Evolutionary conservation across 2,113 vertebrate species (phyloP).

Genomic region (Scytalopus superciliaris): DNA sequence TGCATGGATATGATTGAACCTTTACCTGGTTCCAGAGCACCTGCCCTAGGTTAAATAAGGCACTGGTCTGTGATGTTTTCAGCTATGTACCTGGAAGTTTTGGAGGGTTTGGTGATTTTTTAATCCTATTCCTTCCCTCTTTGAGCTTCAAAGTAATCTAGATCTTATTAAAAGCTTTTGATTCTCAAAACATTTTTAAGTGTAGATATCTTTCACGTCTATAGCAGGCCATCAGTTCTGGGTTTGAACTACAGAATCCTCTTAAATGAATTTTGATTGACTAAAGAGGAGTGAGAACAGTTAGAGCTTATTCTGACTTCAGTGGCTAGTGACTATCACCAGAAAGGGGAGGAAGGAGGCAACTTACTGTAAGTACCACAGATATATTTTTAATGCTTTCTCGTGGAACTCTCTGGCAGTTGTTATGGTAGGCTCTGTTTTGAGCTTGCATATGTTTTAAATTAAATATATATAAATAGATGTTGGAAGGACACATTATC

Average conservation of each 20-base stretch:
- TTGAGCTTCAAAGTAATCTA: neutral
- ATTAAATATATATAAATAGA: conserved; percentile 39
- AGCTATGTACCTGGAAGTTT: neutral
- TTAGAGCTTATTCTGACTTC: neutral
- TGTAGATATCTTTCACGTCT: neutral
- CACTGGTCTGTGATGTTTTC: neutral
- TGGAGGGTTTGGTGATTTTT: neutral
- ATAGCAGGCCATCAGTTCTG: neutral
- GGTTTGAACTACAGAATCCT: neutral
- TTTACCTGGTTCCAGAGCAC: neutral
- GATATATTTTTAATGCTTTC: conserved; percentile 6
- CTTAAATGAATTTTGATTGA: neutral
- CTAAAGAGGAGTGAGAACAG: neutral
- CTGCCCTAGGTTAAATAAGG: neutral
- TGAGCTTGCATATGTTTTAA: conserved; percentile 2
- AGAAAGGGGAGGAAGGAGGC: neutral
- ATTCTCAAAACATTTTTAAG: neutral
- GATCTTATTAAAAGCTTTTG: neutral
- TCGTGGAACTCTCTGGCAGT: neutral
- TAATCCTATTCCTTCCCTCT: neutral
- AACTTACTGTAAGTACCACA: neutral
- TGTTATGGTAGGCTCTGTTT: neutral
- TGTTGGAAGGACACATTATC: neutral
- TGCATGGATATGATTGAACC: neutral
- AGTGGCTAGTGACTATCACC: neutral